A percentile compares a stretch with the other conserved stretches of the same genome.
phyloP scores from a whole-genome alignment of 2,797 vertebrate genomes.

The Danionella dracula region DNA sequence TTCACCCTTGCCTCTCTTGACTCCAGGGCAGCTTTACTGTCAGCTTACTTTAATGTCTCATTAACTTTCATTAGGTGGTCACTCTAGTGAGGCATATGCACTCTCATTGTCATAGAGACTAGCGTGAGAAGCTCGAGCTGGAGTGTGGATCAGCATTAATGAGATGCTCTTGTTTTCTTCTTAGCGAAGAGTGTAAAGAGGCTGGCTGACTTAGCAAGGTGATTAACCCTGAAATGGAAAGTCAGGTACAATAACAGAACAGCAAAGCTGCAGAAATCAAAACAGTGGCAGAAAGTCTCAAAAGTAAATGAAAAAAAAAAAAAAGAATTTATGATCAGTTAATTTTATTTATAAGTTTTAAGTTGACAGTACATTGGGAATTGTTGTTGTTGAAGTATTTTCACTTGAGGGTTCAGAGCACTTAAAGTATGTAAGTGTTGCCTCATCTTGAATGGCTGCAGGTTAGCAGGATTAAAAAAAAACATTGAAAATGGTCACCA shows the following conservation, averaged over 20 bases:
- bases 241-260: neutral
- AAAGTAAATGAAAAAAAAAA: neutral
- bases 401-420: too few relatives aligned
- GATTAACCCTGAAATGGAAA: neutral
- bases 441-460: too few relatives aligned
- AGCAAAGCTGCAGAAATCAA: neutral
- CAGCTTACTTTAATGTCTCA: constrained; percentile 41
- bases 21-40: constrained; percentile 22
- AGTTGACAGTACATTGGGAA: too few relatives aligned
- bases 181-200: neutral
- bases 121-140: constrained; percentile 20
- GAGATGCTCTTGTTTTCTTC: constrained; percentile 23
- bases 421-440: too few relatives aligned
- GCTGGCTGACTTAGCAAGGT: neutral
- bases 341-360: too few relatives aligned
- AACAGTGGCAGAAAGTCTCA: neutral
- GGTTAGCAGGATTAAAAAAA: too few relatives aligned
- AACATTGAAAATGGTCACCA: too few relatives aligned
- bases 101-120: constrained; percentile 34
- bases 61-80: constrained; percentile 42
- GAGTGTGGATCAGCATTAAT: constrained; percentile 19
- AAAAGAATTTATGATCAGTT: neutral
- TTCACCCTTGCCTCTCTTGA: constrained; percentile 16
- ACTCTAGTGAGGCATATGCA: constrained; percentile 28
- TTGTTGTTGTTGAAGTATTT: too few relatives aligned